Evolutionary conservation across 2,113 vertebrate genomes (phyloP).

Genomic region (Chloropsis cyanopogon): DNA sequence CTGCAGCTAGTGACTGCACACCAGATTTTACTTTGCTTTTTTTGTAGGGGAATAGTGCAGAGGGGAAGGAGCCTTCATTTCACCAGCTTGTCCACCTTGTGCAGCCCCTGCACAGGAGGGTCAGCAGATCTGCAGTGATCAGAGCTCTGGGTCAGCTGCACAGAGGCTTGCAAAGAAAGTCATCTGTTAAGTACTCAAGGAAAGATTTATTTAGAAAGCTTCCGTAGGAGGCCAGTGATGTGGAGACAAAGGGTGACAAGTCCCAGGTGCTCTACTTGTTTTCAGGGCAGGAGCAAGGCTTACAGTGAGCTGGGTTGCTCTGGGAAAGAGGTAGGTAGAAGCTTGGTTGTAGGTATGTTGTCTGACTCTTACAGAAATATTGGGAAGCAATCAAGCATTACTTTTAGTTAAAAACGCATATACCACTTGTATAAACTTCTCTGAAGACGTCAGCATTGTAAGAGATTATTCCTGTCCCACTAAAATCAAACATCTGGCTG

Average conservation of each 20-base stretch:
- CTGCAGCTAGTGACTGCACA: background rate
- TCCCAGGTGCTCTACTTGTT: conserved; percentile 8
- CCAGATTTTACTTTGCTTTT: background rate
- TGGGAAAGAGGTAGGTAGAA: background rate
- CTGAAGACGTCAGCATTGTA: background rate
- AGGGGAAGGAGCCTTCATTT: background rate
- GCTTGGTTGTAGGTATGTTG: background rate
- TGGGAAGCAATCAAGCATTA: background rate
- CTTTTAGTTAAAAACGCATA: background rate
- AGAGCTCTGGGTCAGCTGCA: conserved; percentile 3
- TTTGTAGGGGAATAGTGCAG: background rate
- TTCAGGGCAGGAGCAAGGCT: background rate
- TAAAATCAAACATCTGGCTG: background rate
- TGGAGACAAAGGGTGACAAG: conserved; percentile 24
- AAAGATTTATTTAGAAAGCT: conserved; percentile 52
- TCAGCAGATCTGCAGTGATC: background rate
- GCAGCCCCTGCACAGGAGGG: background rate
- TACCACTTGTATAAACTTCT: background rate
- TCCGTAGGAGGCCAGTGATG: background rate
- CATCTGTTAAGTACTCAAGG: background rate
- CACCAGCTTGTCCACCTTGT: background rate
- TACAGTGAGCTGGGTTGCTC: background rate
- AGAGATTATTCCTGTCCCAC: background rate
- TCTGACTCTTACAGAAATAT: background rate
- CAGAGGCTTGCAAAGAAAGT: conserved; percentile 1